Base-by-base conservation (phyloP, 2,113 vertebrate species). In the Serilophus lunatus region DNA sequence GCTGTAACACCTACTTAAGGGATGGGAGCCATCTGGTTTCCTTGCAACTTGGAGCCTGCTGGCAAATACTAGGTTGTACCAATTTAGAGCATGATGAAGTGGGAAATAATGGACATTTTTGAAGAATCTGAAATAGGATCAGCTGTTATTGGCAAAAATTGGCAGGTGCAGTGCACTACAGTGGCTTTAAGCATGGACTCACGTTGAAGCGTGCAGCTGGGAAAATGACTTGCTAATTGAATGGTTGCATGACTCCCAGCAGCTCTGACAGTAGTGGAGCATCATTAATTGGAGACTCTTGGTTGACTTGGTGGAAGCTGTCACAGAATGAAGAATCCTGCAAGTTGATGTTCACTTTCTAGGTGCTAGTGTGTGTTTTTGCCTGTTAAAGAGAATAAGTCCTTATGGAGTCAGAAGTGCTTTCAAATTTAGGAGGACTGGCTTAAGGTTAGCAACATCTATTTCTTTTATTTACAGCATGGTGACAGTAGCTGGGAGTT, bases 11-110 rank as follows among this genome's bases (percentile, higher is more conserved):
- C 89, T 93, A 91, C 89, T 94, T 95, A 92, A 88, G 49, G 69
- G 82, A 96, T 70, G 65, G 51, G 71, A 96, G 57, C 91, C 86
- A 56, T 94, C 90, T 96, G 96, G 88, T 95, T 97, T 95, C 63
- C 53, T 78, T 91, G 82, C 45, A 76, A 85, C 74, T 75, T 89
- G 68, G 63, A 92, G 65, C 88, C 92, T 95, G 88, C 94, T 95
- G 95, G 83, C 92, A 81, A 80, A 94, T 94, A 90, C 50, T 81
- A 91, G 80, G 86, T 86, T 89, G 72, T 90, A 95, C 84, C 84
- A 93, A 93, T 94, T 95, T 95, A 92, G 61, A 94, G 65, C 69
- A 82, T 95, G 96, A 97, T 95, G 96, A 96, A 96, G 92, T 94
- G 96, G 93, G 82, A 94, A 96, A 93, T 92, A 71, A 77, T 92